Evolutionary conservation across 2,797 vertebrate species (phyloP).

Genomic region (Chelonia mydas): DNA sequence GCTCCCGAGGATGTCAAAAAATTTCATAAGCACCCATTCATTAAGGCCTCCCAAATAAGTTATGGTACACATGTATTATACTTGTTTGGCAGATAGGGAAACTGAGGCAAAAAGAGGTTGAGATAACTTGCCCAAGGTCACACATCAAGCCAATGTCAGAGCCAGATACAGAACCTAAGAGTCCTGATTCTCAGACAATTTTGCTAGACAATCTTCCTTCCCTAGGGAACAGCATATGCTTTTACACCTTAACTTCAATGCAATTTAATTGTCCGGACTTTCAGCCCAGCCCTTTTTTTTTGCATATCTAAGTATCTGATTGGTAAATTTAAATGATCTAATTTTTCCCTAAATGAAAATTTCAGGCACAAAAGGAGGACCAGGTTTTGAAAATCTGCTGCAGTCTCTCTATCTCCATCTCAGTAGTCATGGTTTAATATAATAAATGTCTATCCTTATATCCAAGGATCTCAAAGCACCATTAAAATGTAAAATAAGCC

Average conservation of each 20-base stretch:
- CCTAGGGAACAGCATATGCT: fast-evolving
- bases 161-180: background rate
- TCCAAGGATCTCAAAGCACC: background rate
- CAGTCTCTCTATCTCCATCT: background rate
- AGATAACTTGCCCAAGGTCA: background rate
- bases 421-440: background rate
- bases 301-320: background rate
- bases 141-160: background rate
- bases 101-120: background rate
- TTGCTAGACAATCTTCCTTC: background rate
- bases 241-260: background rate
- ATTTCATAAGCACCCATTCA: background rate
- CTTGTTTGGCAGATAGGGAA: background rate
- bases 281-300: background rate
- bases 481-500: background rate
- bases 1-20: background rate
- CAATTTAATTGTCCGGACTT: background rate
- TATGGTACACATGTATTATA: background rate
- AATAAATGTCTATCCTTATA: background rate
- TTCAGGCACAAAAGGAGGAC: background rate
- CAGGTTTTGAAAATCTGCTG: background rate
- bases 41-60: background rate
- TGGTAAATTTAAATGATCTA: background rate
- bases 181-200: background rate
- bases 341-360: background rate